Base-by-base conservation (phyloP, 2,113 vertebrate genomes). In the Petroica traversi region DNA sequence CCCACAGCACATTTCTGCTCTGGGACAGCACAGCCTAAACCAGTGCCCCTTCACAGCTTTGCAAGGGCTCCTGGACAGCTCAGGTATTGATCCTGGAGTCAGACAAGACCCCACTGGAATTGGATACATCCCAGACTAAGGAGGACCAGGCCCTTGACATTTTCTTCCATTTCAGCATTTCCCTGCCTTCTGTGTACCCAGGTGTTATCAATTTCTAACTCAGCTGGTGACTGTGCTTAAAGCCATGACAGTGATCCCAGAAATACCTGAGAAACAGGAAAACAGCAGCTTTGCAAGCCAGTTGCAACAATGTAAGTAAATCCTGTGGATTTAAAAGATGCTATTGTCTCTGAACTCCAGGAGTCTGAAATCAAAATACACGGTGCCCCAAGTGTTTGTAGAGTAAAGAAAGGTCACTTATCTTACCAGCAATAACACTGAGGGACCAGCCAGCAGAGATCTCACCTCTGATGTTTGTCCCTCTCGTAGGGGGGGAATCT, bases 121-220 rank as follows among this genome's bases (percentile, higher is more conserved):
- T 89, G 88, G 63, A 82, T 8, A 15, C 38, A 19, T 51, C 71
- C 81, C 49, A 83, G 41, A 43, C 19, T 19, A 38, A 72, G 41
- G 23, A 61, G 69, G 49, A 85, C 62, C n/a, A 26, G 23, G 38
- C 28, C 40, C 24, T 4, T 29, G 24, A 77, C 13, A 48, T 89
- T 79, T 91, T 49, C 73, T 45, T 81, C 77, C 67, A 62, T 88
- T 82, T 85, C 87, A 85, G 86, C 4, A 0, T 77, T 82, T 89
- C 73, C 36, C 55, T 88, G 74, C 58, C 55, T 71, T 62, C 41
- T 96, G 93, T 92, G 38, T 95, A 69, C 77, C 95, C 92, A 94
- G 78, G 49, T 95, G 89, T 54, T 79, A 54, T 26, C 73, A 40
- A n/a, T 96, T 94, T 76, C 62, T 63, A 85, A 40, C 87, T 90